Percentiles rank a stretch among this genome's conserved stretches.
phyloP scores from a whole-genome alignment of 2,797 vertebrate species.

The Microctenopoma lineatum region DNA sequence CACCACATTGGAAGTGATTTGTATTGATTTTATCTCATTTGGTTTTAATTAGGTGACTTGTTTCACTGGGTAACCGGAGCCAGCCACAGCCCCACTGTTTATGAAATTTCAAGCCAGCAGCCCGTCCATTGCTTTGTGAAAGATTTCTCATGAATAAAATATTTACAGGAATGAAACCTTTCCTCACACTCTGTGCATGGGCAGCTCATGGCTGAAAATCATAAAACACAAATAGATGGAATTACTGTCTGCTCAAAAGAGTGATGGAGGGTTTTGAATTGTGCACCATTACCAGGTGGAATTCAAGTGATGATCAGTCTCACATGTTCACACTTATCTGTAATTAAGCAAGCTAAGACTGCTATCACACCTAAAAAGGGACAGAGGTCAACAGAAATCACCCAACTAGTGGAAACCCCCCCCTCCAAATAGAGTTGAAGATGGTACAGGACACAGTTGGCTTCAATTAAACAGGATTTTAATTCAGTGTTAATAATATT shows the following conservation, averaged over 20 bases:
- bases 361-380: background rate
- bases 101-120: conserved; percentile 73
- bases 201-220: conserved; percentile 36
- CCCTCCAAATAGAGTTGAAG: background rate
- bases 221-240: conserved; percentile 31
- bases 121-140: conserved; percentile 61
- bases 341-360: conserved; percentile 12
- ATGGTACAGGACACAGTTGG: conserved; percentile 1
- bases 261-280: conserved; percentile 22
- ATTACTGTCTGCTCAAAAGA: conserved; percentile 20
- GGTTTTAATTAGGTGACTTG: conserved; percentile 83
- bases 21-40: conserved; percentile 80
- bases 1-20: conserved; percentile 73
- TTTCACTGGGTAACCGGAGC: conserved; percentile 78
- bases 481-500: conserved; percentile 16
- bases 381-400: background rate
- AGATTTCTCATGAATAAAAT: conserved; percentile 73
- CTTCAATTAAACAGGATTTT: conserved; percentile 8
- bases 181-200: conserved; percentile 22
- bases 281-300: conserved; percentile 7
- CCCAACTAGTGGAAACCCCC: conserved; percentile 1
- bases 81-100: conserved; percentile 69
- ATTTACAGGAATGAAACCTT: conserved; percentile 38
- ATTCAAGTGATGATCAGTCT: conserved; percentile 14
- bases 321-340: background rate